These are phyloP conservation scores for Equus przewalskii DNA, from an alignment of 2,113 vertebrate species.

Conservation along the genomic window DNA sequence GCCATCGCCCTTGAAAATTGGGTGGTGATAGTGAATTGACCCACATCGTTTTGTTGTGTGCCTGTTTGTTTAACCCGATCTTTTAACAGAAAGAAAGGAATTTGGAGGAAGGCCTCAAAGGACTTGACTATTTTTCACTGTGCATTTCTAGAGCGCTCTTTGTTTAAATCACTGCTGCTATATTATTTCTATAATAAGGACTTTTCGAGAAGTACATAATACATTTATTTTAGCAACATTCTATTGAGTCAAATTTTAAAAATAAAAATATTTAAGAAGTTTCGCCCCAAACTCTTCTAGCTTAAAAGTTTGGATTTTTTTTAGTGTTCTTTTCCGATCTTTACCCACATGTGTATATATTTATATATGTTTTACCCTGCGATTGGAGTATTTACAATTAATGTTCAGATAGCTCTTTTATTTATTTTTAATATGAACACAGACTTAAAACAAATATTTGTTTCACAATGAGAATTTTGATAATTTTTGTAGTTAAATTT, in stretches of 20 bases:
- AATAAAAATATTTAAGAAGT: not conserved
- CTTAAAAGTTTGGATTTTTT: conserved; percentile 21
- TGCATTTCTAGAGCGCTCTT: not conserved
- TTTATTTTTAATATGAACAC: not conserved
- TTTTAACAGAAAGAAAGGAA: conserved; percentile 73
- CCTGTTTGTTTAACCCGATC: conserved; percentile 75
- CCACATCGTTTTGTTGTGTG: not conserved
- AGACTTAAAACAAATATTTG: conserved; percentile 46
- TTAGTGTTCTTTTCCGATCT: not conserved
- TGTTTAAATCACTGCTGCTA: conserved; percentile 59
- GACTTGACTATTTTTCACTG: not conserved
- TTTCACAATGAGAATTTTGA: conserved; percentile 57
- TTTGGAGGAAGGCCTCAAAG: conserved; percentile 70
- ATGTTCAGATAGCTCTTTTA: not conserved
- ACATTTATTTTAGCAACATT: conserved; percentile 11
- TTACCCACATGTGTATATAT: not conserved
- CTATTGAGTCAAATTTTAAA: conserved; percentile 20
- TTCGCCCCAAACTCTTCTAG: not conserved
- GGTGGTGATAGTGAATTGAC: conserved; percentile 65
- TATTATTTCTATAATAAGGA: conserved; percentile 36
- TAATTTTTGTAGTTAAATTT: conserved; percentile 28
- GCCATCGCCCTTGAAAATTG: conserved; percentile 49
- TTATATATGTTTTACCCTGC: not conserved
- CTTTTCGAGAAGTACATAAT: not conserved
- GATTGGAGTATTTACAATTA: not conserved